These are phyloP conservation scores for Morpho helenor DNA, from an alignment of 2,888 invertebrate species.

Conservation along the genomic window DNA sequence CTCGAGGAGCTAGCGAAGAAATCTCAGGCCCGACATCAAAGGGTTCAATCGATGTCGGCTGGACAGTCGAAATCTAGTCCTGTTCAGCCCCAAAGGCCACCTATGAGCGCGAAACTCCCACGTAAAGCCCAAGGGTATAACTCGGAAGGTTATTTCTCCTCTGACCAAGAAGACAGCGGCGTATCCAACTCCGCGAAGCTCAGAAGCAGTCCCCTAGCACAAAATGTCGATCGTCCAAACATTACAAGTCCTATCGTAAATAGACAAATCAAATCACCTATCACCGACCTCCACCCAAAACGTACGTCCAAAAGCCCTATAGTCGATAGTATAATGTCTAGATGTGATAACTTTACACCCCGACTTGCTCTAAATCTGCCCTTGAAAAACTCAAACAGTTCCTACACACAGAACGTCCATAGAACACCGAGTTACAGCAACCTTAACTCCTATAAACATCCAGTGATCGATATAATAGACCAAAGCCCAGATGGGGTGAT, in stretches of 20 bases:
- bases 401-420: conserved; percentile 55
- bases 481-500: conserved; percentile 73
- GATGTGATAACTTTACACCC: conserved; percentile 65
- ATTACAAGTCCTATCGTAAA: conserved; percentile 51
- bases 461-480: conserved; percentile 57
- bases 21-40: conserved; percentile 86
- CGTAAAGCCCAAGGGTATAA: conserved; percentile 82
- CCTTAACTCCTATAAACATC: conserved; percentile 45
- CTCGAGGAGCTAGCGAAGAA: conserved; percentile 90
- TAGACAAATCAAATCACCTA: conserved; percentile 57
- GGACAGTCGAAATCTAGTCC: conserved; percentile 67
- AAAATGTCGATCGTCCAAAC: conserved; percentile 40
- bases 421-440: conserved; percentile 60
- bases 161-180: conserved; percentile 82
- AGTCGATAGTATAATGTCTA: conserved; percentile 74
- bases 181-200: conserved; percentile 62
- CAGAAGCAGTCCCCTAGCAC: conserved; percentile 57
- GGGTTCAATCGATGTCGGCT: conserved; percentile 84
- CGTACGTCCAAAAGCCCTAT: conserved; percentile 71
- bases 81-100: conserved; percentile 63
- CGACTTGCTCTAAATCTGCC: conserved; percentile 69
- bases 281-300: conserved; percentile 51
- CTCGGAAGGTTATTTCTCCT: conserved; percentile 83
- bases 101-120: conserved; percentile 79
- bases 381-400: conserved; percentile 62